Base-by-base conservation (phyloP, 2,888 invertebrate genomes). In the Chaetogeoica ovagalla region DNA sequence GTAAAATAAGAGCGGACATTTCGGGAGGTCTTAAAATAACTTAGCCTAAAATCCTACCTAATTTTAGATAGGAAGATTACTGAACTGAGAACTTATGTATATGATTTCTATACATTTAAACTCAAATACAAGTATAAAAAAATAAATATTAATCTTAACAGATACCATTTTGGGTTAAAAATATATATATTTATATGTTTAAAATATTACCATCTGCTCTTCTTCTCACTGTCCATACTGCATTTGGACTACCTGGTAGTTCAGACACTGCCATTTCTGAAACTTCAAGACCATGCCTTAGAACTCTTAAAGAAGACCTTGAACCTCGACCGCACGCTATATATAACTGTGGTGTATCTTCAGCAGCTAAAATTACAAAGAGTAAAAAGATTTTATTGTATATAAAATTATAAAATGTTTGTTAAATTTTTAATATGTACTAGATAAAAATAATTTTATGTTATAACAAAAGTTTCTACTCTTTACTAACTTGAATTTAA, bases 191-290 rank as follows among this genome's bases (percentile, higher is more conserved):
- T 2, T 23, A 23, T 39, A 60, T 17, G 30, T 30, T 55, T 23
- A 17, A 81, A 69, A 84, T 89, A 93, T 93, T 88, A 98, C 98
- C 99, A 89, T 99, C 98, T 86, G 94, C 91, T 86, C 96, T 92
- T 85, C 94, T 91, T 86, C 97, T 95, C 30, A 99, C 99, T 52
- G 99, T 99, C 99, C 99, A 99, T 2, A 99, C 99, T 84, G 98
- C 98, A 88, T 98, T 99, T 3, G 99, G 99, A 86, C 97, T 98
- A 85, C 98, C 98, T n/a, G 99, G 99, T 84, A 99, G 88, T 87
- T 99, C 99, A 39, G 98, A 98, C 4, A 99, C 98, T 82, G 99
- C 99, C 99, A 99, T 99, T 88, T 99, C 99, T 0, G 97, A 95
- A 1, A 99, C 98, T 89, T 98, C 99, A 73, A 99, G 89, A 84